phyloP scores from a whole-genome alignment of 2,797 vertebrate species.

The Pristis pectinata region DNA sequence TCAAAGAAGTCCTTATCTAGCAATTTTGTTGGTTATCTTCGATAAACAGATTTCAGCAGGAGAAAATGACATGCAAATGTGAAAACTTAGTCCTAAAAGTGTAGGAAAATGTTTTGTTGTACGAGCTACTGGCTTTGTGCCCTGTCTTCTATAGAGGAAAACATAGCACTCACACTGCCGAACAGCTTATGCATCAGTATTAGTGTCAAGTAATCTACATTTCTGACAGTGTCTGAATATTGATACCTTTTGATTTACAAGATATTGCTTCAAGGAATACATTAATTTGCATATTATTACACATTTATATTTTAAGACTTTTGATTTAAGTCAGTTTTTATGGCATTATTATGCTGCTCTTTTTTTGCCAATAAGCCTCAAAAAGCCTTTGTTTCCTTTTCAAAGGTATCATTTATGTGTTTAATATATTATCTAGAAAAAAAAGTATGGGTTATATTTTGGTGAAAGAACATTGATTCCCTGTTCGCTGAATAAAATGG shows the following conservation, averaged over 20 bases:
- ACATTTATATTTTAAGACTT: constrained; percentile 30
- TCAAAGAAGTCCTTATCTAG: not conserved
- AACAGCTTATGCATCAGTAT: not conserved
- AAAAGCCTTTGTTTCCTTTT: not conserved
- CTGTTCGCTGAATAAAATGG: not conserved
- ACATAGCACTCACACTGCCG: not conserved
- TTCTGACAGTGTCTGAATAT: constrained; percentile 26
- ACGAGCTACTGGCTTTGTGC: not conserved
- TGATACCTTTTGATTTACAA: constrained; percentile 33
- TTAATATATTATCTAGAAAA: not conserved
- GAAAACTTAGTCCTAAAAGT: not conserved
- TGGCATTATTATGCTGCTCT: not conserved
- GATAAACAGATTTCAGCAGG: not conserved
- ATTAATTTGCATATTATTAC: constrained; percentile 23
- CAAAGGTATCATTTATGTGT: not conserved
- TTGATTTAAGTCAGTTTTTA: not conserved
- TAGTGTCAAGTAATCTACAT: not conserved
- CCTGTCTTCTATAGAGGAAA: not conserved
- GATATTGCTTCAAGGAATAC: constrained; percentile 28
- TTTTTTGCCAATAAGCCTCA: constrained; percentile 11
- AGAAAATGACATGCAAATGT: not conserved
- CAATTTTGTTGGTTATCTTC: not conserved
- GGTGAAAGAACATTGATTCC: not conserved
- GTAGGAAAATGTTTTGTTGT: not conserved
- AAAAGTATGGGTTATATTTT: not conserved